These are phyloP conservation scores for Isichthys henryi DNA, from an alignment of 2,113 vertebrate species.

Conservation along the genomic window DNA sequence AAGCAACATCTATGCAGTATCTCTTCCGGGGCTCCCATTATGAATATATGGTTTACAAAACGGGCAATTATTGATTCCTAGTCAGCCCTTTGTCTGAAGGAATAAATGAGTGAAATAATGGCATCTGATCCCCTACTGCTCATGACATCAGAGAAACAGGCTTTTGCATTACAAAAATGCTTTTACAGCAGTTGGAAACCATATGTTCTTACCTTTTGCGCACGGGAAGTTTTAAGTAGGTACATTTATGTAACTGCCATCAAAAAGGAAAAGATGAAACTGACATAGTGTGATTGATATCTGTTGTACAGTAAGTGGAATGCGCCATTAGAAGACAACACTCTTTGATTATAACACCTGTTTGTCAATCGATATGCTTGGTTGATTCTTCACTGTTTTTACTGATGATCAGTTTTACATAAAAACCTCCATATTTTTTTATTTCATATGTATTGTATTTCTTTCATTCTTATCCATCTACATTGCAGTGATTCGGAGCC, in stretches of 20 bases:
- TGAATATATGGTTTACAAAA: not conserved
- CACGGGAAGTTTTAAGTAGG: constrained; percentile 34
- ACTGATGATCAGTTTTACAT: not conserved
- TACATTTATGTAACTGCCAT: constrained; percentile 43
- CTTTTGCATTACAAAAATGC: constrained; percentile 48
- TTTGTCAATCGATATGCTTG: not conserved
- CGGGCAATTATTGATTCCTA: constrained; percentile 25
- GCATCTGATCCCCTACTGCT: constrained; percentile 34
- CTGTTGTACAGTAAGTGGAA: not conserved
- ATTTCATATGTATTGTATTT: not conserved
- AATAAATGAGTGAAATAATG: constrained; percentile 38
- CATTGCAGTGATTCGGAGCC: not conserved
- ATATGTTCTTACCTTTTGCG: constrained; percentile 38
- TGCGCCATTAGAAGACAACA: not conserved
- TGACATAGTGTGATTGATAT: not conserved
- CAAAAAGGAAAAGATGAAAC: constrained; percentile 36
- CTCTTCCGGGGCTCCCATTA: not conserved
- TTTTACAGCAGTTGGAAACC: constrained; percentile 57
- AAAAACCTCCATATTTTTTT: not conserved
- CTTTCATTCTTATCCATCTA: not conserved
- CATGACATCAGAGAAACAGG: constrained; percentile 33
- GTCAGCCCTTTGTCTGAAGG: constrained; percentile 36
- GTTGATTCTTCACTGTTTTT: not conserved
- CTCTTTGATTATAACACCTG: not conserved
- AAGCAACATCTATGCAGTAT: constrained; percentile 39